A percentile compares a stretch with the other conserved stretches of the same genome.
These are phyloP conservation scores for Parazoanthus swiftii DNA, from an alignment of 92 coral and sea anemone species.

Conservation along the genomic window DNA sequence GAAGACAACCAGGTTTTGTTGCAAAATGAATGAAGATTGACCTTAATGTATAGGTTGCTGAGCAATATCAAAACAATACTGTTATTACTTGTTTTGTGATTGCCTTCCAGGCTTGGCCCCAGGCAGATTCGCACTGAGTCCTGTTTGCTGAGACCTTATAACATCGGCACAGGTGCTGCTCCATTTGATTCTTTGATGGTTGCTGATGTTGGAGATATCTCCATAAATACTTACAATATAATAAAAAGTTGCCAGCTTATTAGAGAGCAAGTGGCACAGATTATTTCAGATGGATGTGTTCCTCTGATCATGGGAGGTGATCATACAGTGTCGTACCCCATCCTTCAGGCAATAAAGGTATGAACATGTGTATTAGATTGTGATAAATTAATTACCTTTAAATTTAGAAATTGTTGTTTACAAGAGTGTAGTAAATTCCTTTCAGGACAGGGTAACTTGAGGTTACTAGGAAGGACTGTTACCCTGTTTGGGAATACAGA, in stretches of 20 bases:
- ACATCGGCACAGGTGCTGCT: conserved; percentile 80
- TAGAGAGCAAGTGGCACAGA: conserved; percentile 49
- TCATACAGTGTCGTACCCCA: conserved; percentile 84
- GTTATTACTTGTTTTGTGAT: neutral
- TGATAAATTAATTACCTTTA: neutral
- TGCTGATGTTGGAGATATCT: conserved; percentile 93
- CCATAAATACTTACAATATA: conserved; percentile 76
- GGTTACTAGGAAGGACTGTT: no score
- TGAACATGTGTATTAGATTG: neutral
- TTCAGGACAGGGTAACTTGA: no score
- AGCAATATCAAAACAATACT: no score
- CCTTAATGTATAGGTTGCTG: no score
- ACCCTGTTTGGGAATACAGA: no score
- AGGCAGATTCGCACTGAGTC: conserved; percentile 92
- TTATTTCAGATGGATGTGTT: conserved; percentile 71
- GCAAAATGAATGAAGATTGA: no score
- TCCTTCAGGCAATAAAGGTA: conserved; percentile 88
- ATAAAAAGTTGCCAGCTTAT: conserved; percentile 65
- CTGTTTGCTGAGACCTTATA: conserved; percentile 79
- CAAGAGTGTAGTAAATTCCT: no score
- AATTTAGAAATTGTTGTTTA: neutral
- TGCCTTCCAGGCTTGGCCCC: conserved; percentile 69
- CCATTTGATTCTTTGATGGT: conserved; percentile 90
- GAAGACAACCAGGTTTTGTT: no score
- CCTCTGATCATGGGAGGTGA: conserved; percentile 88